Evolutionary conservation across 2,797 vertebrate species (phyloP), one percentile per base, ranked within the genome.

Genomic region (Periophthalmus magnuspinnatus): DNA sequence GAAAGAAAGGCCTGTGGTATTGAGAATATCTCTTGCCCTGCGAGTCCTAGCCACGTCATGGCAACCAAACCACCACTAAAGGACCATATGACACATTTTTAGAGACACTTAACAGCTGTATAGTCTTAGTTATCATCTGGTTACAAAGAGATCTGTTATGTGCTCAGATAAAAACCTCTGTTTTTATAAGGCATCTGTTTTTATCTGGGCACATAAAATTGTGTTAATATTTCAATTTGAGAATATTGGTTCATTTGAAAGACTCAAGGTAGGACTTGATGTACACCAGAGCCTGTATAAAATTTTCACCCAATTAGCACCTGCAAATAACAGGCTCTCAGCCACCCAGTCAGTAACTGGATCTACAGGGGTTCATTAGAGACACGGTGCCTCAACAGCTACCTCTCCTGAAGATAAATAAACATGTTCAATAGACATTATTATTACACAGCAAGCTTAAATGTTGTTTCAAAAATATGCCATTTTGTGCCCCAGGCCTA

Each of bases 71-170:
- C 72, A 81, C 77, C 77, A 64, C 63, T 70, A 72, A 66, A 54
- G 33, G 65, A 81, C 63, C n/a, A 10, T 86, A 83, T 78, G 72
- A 82, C 71, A 54, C n/a, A 10, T 76, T 77, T 83, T 77, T 48
- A 19, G 57, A 58, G 75, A 83, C 81, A 77, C 73, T 55, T 88
- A 89, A 86, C 92, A 94, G 89, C 90, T 94, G 92, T 86, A 38
- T 38, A 91, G 88, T 89, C 81, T 89, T 86, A 88, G 86, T 82
- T 70, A 85, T 74, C 73, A 45, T 92, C 86, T 92, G 80, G 75
- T 89, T 89, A 82, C 78, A 86, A 87, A 88, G 84, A 85, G 84
- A 78, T 56, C 77, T 41, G 38, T 13, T 41, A 9, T 13, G 38
- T 41, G 38, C 10, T 13, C 38, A 41, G 38, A 41, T 41, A 41